Base-by-base conservation (phyloP, 2,888 invertebrate species). In the Lacanobia oleracea region DNA sequence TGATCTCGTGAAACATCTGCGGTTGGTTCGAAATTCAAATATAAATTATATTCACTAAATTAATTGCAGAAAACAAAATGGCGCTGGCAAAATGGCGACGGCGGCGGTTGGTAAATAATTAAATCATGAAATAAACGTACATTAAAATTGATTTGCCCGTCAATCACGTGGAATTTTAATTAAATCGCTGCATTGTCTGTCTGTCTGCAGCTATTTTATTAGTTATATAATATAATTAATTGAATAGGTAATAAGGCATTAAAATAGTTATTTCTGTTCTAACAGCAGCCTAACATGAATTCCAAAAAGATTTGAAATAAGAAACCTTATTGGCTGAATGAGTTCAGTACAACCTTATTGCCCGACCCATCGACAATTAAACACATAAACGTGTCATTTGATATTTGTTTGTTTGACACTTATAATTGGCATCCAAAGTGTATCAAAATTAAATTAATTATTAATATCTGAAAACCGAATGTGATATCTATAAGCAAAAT, bases 1-100 rank as follows among this genome's bases (percentile, higher is more conserved):
- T 84, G 84, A 82, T 81, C 83, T 79, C 84, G 72, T 76, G 73
- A 84, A 91, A 88, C 94, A 93, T 89, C 93, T 93, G 93, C 85
- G 92, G 88, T 89, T 81, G 77, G 70, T 72, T 74, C 67, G 64
- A 68, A 85, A 86, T 76, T 79, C 71, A 70, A 86, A 87, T 78
- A 87, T 88, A 88, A 91, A 90, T 90, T 87, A 86, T 86, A 88
- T 87, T 85, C 81, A 85, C 14, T 43, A 43, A 88, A 88, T 89
- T 80, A 87, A 87, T 78, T 80, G 75, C 81, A 81, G 70, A 76
- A 43, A 14, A 43, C 59, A 59, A 59, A 59, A 40, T 59, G 40
- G 59, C 59, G 59, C 2, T 73, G 69, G 72, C 76, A 76, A 86
- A 83, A 86, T 85, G 79, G 82, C 84, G 75, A 12, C 56, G 45